phyloP scores from a whole-genome alignment of 2,113 vertebrate species.

The Istiophorus platypterus region DNA sequence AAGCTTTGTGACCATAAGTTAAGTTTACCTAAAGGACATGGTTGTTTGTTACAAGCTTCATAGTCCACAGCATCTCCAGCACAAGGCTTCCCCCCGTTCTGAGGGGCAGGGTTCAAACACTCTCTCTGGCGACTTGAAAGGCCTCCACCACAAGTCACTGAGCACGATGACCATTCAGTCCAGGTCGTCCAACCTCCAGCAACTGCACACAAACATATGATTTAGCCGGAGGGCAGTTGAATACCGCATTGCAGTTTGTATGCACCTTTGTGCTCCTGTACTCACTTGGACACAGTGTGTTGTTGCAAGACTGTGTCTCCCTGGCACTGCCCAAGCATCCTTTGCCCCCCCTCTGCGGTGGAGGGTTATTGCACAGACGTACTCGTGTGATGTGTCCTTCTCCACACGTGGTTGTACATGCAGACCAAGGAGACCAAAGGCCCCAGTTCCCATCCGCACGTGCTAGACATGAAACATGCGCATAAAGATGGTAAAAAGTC shows the following conservation, averaged over 20 bases:
- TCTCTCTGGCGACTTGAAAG: slow-evolving; percentile 88
- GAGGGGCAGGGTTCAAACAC: slow-evolving; percentile 91
- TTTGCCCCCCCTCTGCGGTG: slow-evolving; percentile 90
- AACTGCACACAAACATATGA: slow-evolving; percentile 79
- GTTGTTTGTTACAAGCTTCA: slow-evolving; percentile 89
- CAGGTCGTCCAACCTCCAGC: slow-evolving; percentile 94
- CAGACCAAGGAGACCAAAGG: slow-evolving; percentile 97
- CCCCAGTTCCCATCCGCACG: slow-evolving; percentile 94
- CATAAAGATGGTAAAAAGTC: slow-evolving; percentile 2
- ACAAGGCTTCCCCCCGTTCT: slow-evolving; percentile 90
- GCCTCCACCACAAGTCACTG: slow-evolving; percentile 92
- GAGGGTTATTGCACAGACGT: slow-evolving; percentile 93
- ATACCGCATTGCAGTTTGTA: background rate
- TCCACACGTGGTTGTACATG: slow-evolving; percentile 94
- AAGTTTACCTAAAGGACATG: slow-evolving; percentile 87
- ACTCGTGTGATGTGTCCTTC: slow-evolving; percentile 90
- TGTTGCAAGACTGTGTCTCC: slow-evolving; percentile 89
- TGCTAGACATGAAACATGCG: slow-evolving; percentile 77
- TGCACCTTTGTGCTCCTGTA: background rate
- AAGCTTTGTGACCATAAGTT: background rate
- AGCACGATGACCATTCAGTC: slow-evolving; percentile 93
- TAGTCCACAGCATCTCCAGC: slow-evolving; percentile 88
- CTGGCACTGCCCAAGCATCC: slow-evolving; percentile 87
- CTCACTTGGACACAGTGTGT: slow-evolving; percentile 90
- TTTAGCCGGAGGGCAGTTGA: background rate